Evolutionary conservation across 1,140 invertebrate genomes (phyloP), one percentile per base, ranked within the genome.

Genomic region (Vanessa tameamea): DNA sequence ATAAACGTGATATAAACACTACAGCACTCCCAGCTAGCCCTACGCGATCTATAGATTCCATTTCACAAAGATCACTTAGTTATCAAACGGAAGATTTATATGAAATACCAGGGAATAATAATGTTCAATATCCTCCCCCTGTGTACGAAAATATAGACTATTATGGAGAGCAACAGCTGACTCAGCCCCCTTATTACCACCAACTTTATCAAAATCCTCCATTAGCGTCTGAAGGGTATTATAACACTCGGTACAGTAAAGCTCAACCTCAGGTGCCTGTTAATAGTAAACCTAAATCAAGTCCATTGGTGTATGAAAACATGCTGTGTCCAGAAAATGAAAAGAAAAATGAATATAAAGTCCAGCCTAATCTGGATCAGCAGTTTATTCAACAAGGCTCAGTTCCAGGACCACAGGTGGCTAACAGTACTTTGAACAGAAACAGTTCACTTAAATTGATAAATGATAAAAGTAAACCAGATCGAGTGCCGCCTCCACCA

Each of bases 131-230:
- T 79, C 86, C 83, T 72, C 94, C 94, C 64, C 96, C 95, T 43
- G 95, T 97, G 26, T 97, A 97, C 87, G 96, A 97, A 87, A 97
- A 97, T 88, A 94, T 97, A 53, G 96, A 97, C 75, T 96, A 96
- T 87, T 97, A 96, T 91, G 92, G 94, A 13, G 91, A 92, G 50
- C 87, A 86, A 73, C 86, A 89, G 11, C 86, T 92, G 8, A 87
- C 90, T 14, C 94, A 95, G 78, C 94, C 94, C 12, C 93, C 94
- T 3, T 96, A 95, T 82, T 96, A 95, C 81, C 94, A 95, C 82
- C 94, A 95, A 65, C 85, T 92, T 82, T 90, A 93, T 48, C 90
- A 89, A 67, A 84, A 84, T n/a, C 84, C 88, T 16, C 84, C 91
- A 8, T 81, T 86, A 37, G 93, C 94, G 0, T 72, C 93, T 16